Evolutionary conservation across 2,113 vertebrate species (phyloP), one percentile per base, ranked within the genome.

Genomic region (Pipra filicauda): DNA sequence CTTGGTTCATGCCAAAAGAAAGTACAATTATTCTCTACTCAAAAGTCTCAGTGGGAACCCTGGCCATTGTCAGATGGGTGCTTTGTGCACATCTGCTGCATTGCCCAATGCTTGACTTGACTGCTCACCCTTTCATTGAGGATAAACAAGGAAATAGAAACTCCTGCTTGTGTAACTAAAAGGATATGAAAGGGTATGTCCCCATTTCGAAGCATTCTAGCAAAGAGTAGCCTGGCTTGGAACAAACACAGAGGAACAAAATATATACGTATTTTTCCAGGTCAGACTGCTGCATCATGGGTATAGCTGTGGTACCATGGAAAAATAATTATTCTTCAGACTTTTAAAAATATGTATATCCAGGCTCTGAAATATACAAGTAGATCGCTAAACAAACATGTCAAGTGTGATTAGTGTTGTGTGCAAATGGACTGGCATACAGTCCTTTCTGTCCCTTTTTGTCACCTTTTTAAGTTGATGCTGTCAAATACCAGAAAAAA

Each of bases 81-180:
- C 95, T 97, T 97, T 97, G 96, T 97, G 95, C 95, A 95, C 97
- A 97, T 97, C 96, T 97, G 96, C 95, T 97, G 93, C 90, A 46
- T 97, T 94, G 97, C 81, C 92, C 95, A 94, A 21, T 96, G 97
- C 95, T 96, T 97, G 96, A 97, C 95, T 96, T 97, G 96, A 96
- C 95, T 97, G 95, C 93, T 97, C 87, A 95, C 95, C 96, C 95
- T 95, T 97, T 97, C 91, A 95, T 90, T 97, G 95, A 86, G 75
- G 89, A 96, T 87, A 85, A 96, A 94, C 94, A 94, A 94, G 92
- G 91, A 97, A 96, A 96, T 84, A 94, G 95, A 93, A 97, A 46
- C 89, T 97, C 85, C 87, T 89, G 87, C 84, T 96, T 94, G 91
- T 96, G 95, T 95, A 96, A 90, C 97, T 95, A 95, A 97, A 97